Conservation (phyloP, 2,888 invertebrate species). For the Pherbina coryleti region DNA sequence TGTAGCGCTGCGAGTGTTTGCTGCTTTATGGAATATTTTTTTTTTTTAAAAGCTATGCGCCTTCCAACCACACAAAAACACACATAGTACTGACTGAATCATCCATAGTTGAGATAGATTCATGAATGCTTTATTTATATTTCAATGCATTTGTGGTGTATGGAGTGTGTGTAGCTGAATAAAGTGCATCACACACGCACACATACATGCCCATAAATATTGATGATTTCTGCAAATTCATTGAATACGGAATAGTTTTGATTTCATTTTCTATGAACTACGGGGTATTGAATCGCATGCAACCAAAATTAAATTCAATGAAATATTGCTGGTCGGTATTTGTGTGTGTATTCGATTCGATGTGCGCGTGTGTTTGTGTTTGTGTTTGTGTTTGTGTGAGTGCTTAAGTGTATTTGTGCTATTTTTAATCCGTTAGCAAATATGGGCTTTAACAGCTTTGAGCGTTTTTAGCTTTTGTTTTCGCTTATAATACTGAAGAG, state of each 20-base stretch:
- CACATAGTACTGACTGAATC: not conserved
- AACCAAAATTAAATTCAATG: not conserved
- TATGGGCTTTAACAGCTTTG: too few species aligned
- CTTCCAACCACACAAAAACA: not conserved
- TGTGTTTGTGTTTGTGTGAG: too few species aligned
- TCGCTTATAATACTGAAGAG: too few species aligned
- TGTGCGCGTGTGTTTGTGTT: too few species aligned
- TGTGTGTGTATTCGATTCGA: not conserved
- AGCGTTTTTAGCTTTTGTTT: too few species aligned
- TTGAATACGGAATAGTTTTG: slow-evolving; percentile 21
- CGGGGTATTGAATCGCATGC: not conserved
- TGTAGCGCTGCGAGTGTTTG: too few species aligned
- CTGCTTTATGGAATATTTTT: too few species aligned
- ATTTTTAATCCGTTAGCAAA: too few species aligned
- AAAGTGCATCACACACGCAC: not conserved
- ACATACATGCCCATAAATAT: not conserved
- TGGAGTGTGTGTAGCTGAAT: too few species aligned
- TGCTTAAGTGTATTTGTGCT: not conserved
- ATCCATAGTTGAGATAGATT: not conserved
- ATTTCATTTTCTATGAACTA: slow-evolving; percentile 4
- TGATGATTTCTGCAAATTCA: slow-evolving; percentile 18
- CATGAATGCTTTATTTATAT: not conserved
- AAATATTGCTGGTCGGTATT: not conserved
- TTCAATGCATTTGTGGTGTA: not conserved
- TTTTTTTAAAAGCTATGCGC: too few species aligned